Evolutionary conservation across 2,797 vertebrate genomes (phyloP).

Genomic region (Eupleurogrammus muticus): DNA sequence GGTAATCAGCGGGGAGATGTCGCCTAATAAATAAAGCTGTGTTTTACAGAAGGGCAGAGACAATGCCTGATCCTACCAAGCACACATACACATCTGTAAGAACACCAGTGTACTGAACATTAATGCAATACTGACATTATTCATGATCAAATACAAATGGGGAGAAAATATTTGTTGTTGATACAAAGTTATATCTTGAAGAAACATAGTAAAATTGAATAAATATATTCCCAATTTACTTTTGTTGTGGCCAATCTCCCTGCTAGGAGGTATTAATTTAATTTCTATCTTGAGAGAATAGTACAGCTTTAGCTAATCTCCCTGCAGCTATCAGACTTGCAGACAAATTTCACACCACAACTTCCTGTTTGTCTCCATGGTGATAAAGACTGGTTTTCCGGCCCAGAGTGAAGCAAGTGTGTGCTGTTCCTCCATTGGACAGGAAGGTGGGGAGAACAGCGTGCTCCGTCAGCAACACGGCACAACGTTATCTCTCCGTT

Average conservation of each 20-base stretch:
- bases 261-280: too few species aligned
- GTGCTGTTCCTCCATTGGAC: constrained; percentile 67
- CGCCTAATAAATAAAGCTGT: constrained; percentile 73
- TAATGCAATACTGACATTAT: background rate
- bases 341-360: constrained; percentile 80
- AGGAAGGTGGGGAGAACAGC: constrained; percentile 73
- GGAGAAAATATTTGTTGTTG: background rate
- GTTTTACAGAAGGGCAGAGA: constrained; percentile 63
- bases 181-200: background rate
- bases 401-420: constrained; percentile 67
- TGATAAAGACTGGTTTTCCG: constrained; percentile 76
- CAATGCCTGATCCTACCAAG: constrained; percentile 49
- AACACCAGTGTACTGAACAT: constrained; percentile 1
- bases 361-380: constrained; percentile 87
- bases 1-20: constrained; percentile 70
- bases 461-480: constrained; percentile 72
- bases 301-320: constrained; percentile 49
- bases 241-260: constrained; percentile 9
- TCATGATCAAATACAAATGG: background rate
- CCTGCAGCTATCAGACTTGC: constrained; percentile 64
- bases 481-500: constrained; percentile 52
- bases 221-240: background rate
- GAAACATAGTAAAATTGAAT: too few species aligned
- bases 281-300: constrained; percentile 2
- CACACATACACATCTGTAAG: constrained; percentile 7